These are phyloP conservation scores for Heliconius charithonia DNA, from an alignment of 2,888 invertebrate species.

Conservation along the genomic window DNA sequence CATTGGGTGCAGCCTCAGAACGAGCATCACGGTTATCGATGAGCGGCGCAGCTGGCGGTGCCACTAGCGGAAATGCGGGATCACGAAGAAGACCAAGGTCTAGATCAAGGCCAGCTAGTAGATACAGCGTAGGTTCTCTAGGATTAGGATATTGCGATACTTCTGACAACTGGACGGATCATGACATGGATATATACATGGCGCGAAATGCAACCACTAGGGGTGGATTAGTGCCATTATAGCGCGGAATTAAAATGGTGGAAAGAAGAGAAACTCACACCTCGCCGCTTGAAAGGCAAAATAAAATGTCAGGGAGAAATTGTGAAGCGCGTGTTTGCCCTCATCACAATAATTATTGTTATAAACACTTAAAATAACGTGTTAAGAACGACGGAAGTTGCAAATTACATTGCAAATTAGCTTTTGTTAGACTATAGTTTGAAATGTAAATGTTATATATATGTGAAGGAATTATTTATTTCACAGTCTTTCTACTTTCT, in stretches of 20 bases:
- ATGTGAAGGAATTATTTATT: background rate
- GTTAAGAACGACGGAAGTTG: background rate
- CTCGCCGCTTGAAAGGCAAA: constrained; percentile 57
- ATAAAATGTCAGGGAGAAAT: constrained; percentile 59
- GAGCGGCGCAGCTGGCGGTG: constrained; percentile 85
- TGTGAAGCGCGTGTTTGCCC: constrained; percentile 54
- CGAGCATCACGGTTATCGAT: constrained; percentile 90
- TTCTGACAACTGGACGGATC: constrained; percentile 96
- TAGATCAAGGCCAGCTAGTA: constrained; percentile 91
- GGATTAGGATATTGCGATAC: constrained; percentile 95
- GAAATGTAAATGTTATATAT: background rate
- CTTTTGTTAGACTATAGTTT: background rate
- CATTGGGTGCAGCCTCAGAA: constrained; percentile 91
- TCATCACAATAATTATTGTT: constrained; percentile 47
- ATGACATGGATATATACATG: constrained; percentile 98
- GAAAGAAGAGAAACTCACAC: constrained; percentile 57
- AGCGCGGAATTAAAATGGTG: constrained; percentile 69
- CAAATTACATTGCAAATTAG: constrained; percentile 12
- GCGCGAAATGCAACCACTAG: constrained; percentile 94
- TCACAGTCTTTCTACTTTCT: too few relatives aligned
- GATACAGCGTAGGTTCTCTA: constrained; percentile 91
- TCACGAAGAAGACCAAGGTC: constrained; percentile 90
- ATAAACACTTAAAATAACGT: constrained; percentile 8
- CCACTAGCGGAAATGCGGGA: constrained; percentile 85
- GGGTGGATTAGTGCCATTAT: constrained; percentile 93